Evolutionary conservation across 2,113 vertebrate species (phyloP).

Genomic region (Lophura nycthemera): DNA sequence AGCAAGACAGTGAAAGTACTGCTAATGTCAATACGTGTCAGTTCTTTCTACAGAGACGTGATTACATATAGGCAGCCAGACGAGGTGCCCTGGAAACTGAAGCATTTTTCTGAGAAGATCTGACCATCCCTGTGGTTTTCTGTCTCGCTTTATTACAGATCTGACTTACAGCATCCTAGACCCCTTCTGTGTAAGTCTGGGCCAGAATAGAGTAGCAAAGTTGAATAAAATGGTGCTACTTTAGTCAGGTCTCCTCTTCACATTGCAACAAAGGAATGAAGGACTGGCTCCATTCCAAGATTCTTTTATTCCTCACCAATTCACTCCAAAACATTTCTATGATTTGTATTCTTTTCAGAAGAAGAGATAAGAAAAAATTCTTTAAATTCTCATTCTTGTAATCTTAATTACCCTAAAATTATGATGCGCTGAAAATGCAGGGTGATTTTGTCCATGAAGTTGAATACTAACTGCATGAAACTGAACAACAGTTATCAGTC

Average conservation of each 20-base stretch:
- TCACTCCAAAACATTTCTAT: background rate
- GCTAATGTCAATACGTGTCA: background rate
- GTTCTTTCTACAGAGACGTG: constrained; percentile 1
- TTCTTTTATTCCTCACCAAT: background rate
- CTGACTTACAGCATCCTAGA: background rate
- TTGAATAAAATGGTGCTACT: background rate
- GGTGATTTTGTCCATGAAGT: background rate
- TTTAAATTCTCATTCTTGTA: background rate
- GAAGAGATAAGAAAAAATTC: background rate
- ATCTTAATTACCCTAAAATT: background rate
- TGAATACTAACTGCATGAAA: constrained; percentile 5
- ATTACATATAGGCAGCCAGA: background rate
- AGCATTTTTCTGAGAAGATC: background rate
- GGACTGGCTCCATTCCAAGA: background rate
- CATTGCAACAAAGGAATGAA: background rate
- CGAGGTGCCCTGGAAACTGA: background rate
- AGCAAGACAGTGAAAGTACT: background rate
- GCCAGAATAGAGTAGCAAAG: background rate
- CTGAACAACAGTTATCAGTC: background rate
- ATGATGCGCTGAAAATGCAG: background rate
- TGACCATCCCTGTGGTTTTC: background rate
- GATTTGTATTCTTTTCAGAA: background rate
- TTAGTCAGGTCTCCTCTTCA: background rate
- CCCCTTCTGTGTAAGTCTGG: background rate
- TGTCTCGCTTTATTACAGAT: background rate